phyloP scores from a whole-genome alignment of 2,888 invertebrate species.

The Pseudococcus jackbeardsleyi region DNA sequence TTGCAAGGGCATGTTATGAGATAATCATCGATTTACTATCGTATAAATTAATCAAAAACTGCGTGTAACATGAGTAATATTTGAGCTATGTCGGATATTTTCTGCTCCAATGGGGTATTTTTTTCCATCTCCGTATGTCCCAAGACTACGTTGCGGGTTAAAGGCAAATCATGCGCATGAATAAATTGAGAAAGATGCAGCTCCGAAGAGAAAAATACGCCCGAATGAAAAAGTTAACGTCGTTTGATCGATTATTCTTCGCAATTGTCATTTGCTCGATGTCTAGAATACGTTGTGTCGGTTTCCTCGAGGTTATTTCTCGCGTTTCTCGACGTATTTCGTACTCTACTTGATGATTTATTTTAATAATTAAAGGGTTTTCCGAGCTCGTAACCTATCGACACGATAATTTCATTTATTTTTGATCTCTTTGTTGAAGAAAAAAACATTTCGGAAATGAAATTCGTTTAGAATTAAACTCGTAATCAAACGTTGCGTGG shows the following conservation, averaged over 20 bases:
- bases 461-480: not conserved
- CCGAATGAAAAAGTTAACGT: conserved; percentile 13
- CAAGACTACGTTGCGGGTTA: not conserved
- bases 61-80: conserved; percentile 61
- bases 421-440: not conserved
- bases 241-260: conserved; percentile 61
- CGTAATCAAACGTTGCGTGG: conserved; percentile 36
- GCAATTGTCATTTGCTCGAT: conserved; percentile 52
- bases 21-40: conserved; percentile 62
- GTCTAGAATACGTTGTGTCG: not conserved
- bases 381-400: not conserved
- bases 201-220: not conserved
- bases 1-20: conserved; percentile 35
- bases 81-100: conserved; percentile 35
- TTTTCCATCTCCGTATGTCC: not conserved
- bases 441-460: no score
- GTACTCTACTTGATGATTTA: not conserved
- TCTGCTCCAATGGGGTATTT: not conserved
- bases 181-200: conserved; percentile 42
- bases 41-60: conserved; percentile 60
- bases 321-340: not conserved
- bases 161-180: conserved; percentile 57
- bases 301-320: conserved; percentile 16
- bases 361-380: not conserved
- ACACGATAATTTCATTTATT: not conserved